Evolutionary conservation across 53 echinoderm and acorn worm genomes (phyloP).

Genomic region (Astropecten irregularis): DNA sequence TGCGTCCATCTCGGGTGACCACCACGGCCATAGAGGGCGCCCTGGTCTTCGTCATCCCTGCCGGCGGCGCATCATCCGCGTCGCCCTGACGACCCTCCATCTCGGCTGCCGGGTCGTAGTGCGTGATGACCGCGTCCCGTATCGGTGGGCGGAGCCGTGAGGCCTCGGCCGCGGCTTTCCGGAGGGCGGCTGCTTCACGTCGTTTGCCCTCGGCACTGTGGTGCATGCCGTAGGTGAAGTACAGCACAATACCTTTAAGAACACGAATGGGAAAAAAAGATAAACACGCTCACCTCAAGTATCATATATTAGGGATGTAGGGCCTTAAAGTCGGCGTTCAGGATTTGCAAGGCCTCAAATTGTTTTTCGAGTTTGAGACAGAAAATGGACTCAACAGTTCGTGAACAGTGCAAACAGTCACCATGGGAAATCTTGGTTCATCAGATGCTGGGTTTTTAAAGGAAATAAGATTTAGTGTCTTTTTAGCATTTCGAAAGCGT

Average conservation of each 20-base stretch:
- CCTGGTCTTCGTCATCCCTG: slow-evolving; percentile 1
- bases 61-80: background rate
- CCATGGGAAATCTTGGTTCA: too few species aligned
- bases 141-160: background rate
- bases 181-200: background rate
- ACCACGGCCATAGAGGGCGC: slow-evolving; percentile 51
- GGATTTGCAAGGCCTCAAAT: too few species aligned
- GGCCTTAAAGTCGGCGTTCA: too few species aligned
- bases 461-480: too few species aligned
- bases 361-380: too few species aligned
- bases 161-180: background rate
- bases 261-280: background rate
- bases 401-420: too few species aligned
- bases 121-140: slow-evolving; percentile 22
- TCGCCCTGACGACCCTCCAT: background rate
- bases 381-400: too few species aligned
- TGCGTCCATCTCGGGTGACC: slow-evolving; percentile 50
- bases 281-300: too few species aligned
- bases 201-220: slow-evolving; percentile 47
- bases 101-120: slow-evolving; percentile 1
- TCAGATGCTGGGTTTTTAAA: too few species aligned
- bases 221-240: slow-evolving; percentile 57
- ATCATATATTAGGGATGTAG: too few species aligned
- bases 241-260: slow-evolving; percentile 34
- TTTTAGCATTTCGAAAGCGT: too few species aligned